Percentiles rank a stretch among this genome's conserved stretches.
Conservation (phyloP, 2,113 vertebrate species). For the Amazona guildingii region DNA sequence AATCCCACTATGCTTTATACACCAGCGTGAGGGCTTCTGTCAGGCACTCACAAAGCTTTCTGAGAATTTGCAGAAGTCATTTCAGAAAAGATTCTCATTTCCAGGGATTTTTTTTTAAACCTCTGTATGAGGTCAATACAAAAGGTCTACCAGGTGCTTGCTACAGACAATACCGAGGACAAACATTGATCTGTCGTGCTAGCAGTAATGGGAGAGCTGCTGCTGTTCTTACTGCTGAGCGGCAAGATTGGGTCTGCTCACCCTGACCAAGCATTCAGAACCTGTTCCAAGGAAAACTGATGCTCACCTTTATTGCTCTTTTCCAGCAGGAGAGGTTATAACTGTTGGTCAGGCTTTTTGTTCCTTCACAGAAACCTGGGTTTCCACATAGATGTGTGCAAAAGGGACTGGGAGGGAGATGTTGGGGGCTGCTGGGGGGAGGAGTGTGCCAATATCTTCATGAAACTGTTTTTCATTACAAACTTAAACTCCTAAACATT, state of each 20-base stretch:
- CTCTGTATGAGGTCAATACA: neutral
- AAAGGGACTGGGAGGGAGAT: neutral
- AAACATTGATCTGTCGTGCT: neutral
- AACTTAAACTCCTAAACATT: neutral
- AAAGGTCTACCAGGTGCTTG: neutral
- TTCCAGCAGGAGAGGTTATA: neutral
- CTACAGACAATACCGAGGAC: neutral
- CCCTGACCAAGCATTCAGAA: neutral
- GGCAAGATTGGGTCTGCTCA: neutral
- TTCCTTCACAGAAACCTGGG: neutral
- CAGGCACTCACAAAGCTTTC: conserved; percentile 40
- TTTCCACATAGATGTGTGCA: neutral
- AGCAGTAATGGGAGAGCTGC: neutral
- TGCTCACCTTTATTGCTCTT: neutral
- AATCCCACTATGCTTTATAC: conserved; percentile 10
- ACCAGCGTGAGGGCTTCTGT: conserved; percentile 21
- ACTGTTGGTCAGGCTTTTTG: neutral
- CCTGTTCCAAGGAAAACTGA: neutral
- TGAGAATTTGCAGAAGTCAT: neutral
- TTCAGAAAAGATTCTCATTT: conserved; percentile 39
- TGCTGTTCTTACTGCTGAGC: neutral
- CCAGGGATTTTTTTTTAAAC: neutral
- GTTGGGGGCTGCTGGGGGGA: neutral
- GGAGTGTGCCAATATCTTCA: neutral
- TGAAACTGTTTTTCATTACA: neutral